phyloP scores from a whole-genome alignment of 2,797 vertebrate species.

The Pseudopleuronectes americanus region DNA sequence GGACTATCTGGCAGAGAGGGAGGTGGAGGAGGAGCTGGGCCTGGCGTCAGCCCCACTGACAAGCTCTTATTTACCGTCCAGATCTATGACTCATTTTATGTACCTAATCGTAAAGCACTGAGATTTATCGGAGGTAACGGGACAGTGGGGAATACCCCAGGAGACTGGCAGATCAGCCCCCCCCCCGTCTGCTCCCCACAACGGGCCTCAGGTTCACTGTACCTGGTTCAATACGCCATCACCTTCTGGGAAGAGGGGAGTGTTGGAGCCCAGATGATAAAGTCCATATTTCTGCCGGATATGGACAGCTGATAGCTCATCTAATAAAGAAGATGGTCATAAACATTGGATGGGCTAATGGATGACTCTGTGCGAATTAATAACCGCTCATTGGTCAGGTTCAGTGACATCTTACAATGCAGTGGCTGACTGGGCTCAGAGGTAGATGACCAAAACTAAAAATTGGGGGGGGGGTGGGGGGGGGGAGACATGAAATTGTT shows the following conservation, averaged over 20 bases:
- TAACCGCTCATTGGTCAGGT: conserved; percentile 75
- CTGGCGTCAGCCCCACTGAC: conserved; percentile 83
- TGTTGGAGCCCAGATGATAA: conserved; percentile 47
- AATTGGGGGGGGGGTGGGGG: not conserved
- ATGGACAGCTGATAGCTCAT: conserved; percentile 76
- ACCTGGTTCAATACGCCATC: conserved; percentile 55
- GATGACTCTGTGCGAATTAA: conserved; percentile 76
- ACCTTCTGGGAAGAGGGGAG: conserved; percentile 62
- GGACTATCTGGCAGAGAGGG: conserved; percentile 70
- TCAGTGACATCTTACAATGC: conserved; percentile 66
- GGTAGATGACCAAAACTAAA: conserved; percentile 29
- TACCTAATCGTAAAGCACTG: conserved; percentile 87
- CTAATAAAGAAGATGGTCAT: conserved; percentile 77
- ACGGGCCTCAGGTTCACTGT: conserved; percentile 51
- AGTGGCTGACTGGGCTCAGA: conserved; percentile 35
- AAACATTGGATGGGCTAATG: conserved; percentile 79
- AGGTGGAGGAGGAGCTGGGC: conserved; percentile 68
- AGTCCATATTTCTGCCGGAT: conserved; percentile 76
- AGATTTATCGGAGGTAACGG: conserved; percentile 86
- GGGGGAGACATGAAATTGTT: conserved; percentile 8
- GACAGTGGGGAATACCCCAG: conserved; percentile 80
- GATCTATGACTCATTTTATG: conserved; percentile 88
- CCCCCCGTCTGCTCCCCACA: conserved; percentile 15
- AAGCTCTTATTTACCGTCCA: conserved; percentile 87
- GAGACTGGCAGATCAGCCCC: conserved; percentile 78